A percentile compares a stretch with the other conserved stretches of the same genome.
These are phyloP conservation scores for Macrobrachium rosenbergii DNA, from an alignment of 1,140 invertebrate genomes.

Conservation along the genomic window DNA sequence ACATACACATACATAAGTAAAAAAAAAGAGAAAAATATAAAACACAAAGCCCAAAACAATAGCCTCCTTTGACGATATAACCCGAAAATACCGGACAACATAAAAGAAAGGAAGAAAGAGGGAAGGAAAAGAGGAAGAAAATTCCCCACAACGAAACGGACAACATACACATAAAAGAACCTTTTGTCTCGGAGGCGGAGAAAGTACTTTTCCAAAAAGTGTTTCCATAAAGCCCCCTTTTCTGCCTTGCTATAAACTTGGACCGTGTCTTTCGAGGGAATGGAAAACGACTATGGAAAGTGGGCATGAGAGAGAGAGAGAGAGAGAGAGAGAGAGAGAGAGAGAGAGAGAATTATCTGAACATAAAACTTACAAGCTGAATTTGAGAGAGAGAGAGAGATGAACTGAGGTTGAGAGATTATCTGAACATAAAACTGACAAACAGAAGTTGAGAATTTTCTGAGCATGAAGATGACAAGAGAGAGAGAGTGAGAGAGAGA, in stretches of 20 bases:
- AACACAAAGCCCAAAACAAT: background rate
- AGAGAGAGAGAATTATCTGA: background rate
- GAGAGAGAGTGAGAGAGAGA: background rate
- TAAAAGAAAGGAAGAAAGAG: background rate
- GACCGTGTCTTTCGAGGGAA: background rate
- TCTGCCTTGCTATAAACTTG: too few species aligned
- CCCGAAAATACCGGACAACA: background rate
- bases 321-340: constrained; percentile 34
- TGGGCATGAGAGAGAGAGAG: constrained; percentile 28
- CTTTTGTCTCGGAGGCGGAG: too few species aligned
- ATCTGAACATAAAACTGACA: too few species aligned
- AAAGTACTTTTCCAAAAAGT: too few species aligned
- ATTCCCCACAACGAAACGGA: background rate
- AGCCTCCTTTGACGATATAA: background rate
- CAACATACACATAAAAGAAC: too few species aligned
- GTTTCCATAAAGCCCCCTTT: too few species aligned
- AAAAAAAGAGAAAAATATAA: background rate
- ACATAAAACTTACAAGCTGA: too few species aligned
- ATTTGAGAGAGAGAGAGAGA: constrained; percentile 28
- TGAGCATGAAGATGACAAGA: background rate
- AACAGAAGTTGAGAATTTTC: too few species aligned
- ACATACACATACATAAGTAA: constrained; percentile 4
- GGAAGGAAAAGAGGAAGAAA: background rate
- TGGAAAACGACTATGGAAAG: background rate
- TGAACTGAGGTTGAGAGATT: too few species aligned